Conservation (phyloP, 2,888 invertebrate genomes). For the Homarus gammarus region DNA sequence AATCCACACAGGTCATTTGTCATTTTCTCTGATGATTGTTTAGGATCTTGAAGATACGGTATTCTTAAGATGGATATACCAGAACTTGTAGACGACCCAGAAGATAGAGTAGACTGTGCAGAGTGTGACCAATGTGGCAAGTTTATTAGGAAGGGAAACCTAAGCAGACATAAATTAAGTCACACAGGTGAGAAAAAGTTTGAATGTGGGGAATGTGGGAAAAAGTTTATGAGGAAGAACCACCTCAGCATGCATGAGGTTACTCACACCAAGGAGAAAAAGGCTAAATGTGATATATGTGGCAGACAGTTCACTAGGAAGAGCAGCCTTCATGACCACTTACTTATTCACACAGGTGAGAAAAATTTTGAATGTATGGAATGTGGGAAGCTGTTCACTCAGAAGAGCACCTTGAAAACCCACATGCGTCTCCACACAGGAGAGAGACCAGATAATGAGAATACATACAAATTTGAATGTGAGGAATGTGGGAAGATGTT, state of each 20-base stretch:
- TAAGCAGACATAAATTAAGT: neutral
- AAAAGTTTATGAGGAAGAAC: constrained; percentile 34
- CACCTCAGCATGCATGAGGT: constrained; percentile 10
- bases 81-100: no score
- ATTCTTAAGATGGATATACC: no score
- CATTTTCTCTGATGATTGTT: no score
- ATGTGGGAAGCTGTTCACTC: constrained; percentile 44
- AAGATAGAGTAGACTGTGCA: no score
- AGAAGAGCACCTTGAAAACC: constrained; percentile 24
- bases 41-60: no score
- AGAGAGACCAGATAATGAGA: no score
- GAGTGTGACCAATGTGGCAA: no score
- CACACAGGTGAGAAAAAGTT: constrained; percentile 32
- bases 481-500: constrained; percentile 3
- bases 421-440: constrained; percentile 47
- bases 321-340: constrained; percentile 41
- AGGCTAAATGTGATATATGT: constrained; percentile 29
- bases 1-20: no score
- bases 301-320: constrained; percentile 31
- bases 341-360: constrained; percentile 20
- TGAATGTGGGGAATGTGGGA: constrained; percentile 44
- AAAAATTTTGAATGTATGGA: constrained; percentile 39
- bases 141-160: no score
- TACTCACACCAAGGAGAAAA: constrained; percentile 31
- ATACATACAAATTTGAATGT: constrained; percentile 1